Conservation (phyloP, 2,888 invertebrate species). For the Stratiomys singularior region DNA sequence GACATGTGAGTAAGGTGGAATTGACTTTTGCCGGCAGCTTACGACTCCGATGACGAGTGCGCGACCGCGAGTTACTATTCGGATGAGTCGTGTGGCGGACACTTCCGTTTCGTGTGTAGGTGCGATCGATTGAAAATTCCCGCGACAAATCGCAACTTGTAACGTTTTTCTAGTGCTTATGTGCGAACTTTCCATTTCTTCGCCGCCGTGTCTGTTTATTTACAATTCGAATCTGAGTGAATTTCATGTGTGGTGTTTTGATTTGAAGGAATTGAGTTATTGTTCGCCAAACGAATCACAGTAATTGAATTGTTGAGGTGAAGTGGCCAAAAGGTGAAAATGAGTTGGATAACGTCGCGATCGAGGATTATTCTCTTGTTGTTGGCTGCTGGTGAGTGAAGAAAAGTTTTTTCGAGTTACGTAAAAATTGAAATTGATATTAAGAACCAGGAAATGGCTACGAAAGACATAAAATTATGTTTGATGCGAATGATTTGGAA, state of each 20-base stretch:
- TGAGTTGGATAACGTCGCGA: neutral
- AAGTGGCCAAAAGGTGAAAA: neutral
- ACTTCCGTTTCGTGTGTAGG: slow-evolving; percentile 29
- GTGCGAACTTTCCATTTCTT: slow-evolving; percentile 19
- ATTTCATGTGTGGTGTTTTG: neutral
- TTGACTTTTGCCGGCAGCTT: neutral
- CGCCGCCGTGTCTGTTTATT: slow-evolving; percentile 1
- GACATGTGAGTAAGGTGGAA: neutral
- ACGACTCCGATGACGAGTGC: neutral
- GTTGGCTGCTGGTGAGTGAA: slow-evolving; percentile 5
- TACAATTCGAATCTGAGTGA: neutral
- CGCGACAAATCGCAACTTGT: neutral
- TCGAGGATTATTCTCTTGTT: neutral
- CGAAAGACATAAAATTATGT: too few relatives aligned
- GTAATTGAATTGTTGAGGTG: neutral
- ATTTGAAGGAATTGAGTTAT: neutral
- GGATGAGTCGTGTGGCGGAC: slow-evolving; percentile 12
- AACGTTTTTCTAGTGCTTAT: slow-evolving; percentile 11
- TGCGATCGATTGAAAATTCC: neutral
- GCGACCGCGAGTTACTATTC: slow-evolving; percentile 14
- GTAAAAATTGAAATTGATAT: neutral
- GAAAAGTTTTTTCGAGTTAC: neutral
- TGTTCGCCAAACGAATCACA: neutral
- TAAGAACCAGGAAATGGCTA: too few relatives aligned
- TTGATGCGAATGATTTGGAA: too few relatives aligned